A percentile compares a stretch with the other conserved stretches of the same genome.
Conservation (phyloP, 2,113 vertebrate genomes). For the Aphyosemion australe region DNA sequence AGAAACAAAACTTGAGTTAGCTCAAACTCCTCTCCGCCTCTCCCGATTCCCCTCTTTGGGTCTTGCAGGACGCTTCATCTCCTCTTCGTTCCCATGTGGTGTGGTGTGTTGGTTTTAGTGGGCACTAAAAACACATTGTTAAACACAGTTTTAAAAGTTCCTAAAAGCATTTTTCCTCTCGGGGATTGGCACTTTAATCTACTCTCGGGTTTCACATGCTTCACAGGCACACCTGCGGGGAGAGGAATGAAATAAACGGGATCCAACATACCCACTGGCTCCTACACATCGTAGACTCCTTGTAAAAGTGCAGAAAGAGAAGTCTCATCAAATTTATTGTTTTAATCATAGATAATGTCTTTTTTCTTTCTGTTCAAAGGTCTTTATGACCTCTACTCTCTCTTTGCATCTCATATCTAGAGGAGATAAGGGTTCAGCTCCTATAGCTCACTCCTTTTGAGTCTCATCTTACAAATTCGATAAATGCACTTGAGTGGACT, state of each 20-base stretch:
- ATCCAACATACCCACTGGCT: constrained; percentile 32
- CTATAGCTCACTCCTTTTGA: no score
- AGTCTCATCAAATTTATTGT: constrained; percentile 77
- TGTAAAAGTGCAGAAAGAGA: constrained; percentile 71
- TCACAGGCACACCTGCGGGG: constrained; percentile 69
- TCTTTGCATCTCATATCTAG: constrained; percentile 23
- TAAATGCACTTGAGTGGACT: no score
- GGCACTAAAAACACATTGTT: constrained; percentile 80
- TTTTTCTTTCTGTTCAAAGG: constrained; percentile 40
- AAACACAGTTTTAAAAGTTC: constrained; percentile 81
- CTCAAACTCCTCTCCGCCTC: constrained; percentile 5
- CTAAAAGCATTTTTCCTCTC: constrained; percentile 82
- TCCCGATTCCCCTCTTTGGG: constrained; percentile 21
- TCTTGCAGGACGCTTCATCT: constrained; percentile 18
- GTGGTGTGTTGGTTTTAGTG: constrained; percentile 73
- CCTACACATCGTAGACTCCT: constrained; percentile 62
- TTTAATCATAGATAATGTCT: constrained; percentile 71
- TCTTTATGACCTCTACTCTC: constrained; percentile 42
- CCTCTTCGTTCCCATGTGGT: constrained; percentile 65
- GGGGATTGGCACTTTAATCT: constrained; percentile 78
- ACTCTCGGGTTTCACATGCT: constrained; percentile 76
- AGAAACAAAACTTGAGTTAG: not conserved
- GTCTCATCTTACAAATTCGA: no score
- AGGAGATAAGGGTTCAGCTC: constrained; percentile 27
- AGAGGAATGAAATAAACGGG: constrained; percentile 57